Percentiles rank a stretch among this genome's conserved stretches.
Conservation (phyloP, 1,140 invertebrate species). For the Drosophila arizonae region DNA sequence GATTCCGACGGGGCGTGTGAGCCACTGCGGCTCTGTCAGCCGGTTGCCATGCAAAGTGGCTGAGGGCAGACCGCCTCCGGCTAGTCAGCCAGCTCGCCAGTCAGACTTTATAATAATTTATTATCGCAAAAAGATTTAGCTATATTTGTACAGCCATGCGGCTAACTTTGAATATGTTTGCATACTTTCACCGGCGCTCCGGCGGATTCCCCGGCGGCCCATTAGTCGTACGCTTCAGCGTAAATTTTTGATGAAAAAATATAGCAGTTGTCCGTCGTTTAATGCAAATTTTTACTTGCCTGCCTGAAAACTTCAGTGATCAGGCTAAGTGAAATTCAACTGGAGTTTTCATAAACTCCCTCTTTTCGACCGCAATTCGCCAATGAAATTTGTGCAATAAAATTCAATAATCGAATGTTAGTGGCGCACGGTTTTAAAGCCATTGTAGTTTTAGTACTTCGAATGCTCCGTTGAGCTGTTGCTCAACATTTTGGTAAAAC, state of each 20-base stretch:
- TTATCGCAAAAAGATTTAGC: slow-evolving; percentile 68
- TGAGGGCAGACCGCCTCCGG: slow-evolving; percentile 18
- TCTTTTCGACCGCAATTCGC: not conserved
- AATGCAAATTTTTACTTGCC: slow-evolving; percentile 29
- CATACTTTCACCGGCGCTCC: slow-evolving; percentile 41
- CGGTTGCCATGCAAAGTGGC: slow-evolving; percentile 66
- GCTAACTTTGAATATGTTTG: slow-evolving; percentile 56
- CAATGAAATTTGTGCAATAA: not conserved
- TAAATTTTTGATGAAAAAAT: slow-evolving; percentile 75
- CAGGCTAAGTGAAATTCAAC: not conserved
- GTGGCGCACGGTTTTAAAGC: not conserved
- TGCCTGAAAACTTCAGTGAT: slow-evolving; percentile 6
- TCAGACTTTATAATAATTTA: slow-evolving; percentile 81
- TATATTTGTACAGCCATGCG: slow-evolving; percentile 42
- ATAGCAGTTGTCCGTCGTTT: slow-evolving; percentile 51
- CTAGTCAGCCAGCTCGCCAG: slow-evolving; percentile 14
- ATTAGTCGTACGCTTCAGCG: slow-evolving; percentile 72
- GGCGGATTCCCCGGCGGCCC: slow-evolving; percentile 64
- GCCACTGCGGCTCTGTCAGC: slow-evolving; percentile 44
- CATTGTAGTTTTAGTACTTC: not conserved
- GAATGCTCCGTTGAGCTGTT: too few relatives aligned
- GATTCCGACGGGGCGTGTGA: slow-evolving; percentile 72
- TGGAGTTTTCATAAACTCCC: not conserved
- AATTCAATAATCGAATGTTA: not conserved
- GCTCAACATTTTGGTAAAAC: slow-evolving; percentile 25